Percentiles rank a stretch among this genome's conserved stretches.
phyloP scores from a whole-genome alignment of 2,888 invertebrate genomes.

The Microchrysa polita region DNA sequence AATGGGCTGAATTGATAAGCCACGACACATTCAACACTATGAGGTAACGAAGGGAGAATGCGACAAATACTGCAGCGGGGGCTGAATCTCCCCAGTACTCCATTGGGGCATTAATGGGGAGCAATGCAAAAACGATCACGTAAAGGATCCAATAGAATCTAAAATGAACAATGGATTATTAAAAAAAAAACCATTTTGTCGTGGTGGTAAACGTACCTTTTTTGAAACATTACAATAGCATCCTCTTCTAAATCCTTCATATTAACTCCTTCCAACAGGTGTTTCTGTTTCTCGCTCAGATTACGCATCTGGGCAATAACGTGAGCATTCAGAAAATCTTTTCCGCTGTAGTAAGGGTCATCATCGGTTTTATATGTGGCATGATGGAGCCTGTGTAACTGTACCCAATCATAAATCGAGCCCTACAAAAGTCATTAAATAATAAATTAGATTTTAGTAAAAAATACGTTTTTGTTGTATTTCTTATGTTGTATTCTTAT shows the following conservation, averaged over 20 bases:
- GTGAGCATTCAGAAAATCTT: constrained; percentile 85
- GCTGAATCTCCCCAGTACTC: constrained; percentile 82
- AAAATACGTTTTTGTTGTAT: constrained; percentile 9
- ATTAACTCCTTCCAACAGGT: constrained; percentile 74
- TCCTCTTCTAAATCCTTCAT: constrained; percentile 83
- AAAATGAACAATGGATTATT: constrained; percentile 54
- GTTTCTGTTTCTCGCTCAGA: constrained; percentile 73
- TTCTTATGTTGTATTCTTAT: neutral
- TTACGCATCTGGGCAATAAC: constrained; percentile 75
- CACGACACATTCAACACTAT: constrained; percentile 74
- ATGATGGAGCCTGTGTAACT: constrained; percentile 84
- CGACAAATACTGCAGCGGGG: constrained; percentile 70
- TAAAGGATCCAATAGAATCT: constrained; percentile 78
- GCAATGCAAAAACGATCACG: constrained; percentile 70
- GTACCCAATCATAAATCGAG: constrained; percentile 85
- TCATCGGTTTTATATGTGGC: constrained; percentile 77
- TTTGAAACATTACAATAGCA: constrained; percentile 82
- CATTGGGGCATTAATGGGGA: constrained; percentile 80
- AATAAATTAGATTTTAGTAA: constrained; percentile 55
- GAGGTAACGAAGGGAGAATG: constrained; percentile 75
- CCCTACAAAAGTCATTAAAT: constrained; percentile 68
- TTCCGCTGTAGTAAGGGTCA: constrained; percentile 82
- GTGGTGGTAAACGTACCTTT: constrained; percentile 68
- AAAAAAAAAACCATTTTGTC: neutral
- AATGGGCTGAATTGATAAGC: constrained; percentile 77